These are phyloP conservation scores for Eudyptes chrysolophus DNA, from an alignment of 2,113 vertebrate species.

Conservation along the genomic window DNA sequence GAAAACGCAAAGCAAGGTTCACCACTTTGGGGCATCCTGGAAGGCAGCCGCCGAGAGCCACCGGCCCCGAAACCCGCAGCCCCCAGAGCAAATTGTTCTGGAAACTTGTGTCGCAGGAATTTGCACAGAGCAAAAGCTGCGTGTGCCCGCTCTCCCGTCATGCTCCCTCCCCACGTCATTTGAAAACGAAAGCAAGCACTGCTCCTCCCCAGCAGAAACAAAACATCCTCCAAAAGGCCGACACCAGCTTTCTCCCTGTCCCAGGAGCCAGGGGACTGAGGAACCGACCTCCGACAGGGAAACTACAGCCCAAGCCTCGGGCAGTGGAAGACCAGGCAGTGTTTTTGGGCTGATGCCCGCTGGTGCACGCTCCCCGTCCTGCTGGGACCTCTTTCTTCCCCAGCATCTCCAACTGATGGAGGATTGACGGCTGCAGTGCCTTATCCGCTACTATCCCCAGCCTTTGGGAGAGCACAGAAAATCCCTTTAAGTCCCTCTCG, in stretches of 20 bases:
- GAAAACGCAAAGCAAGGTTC: background rate
- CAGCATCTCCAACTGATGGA: background rate
- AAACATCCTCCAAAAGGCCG: background rate
- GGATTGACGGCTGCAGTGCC: background rate
- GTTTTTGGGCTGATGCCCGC: background rate
- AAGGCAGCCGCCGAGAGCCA: background rate
- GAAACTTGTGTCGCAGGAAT: rapidly evolving
- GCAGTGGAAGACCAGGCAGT: background rate
- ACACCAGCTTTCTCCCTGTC: background rate
- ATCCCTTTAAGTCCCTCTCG: constrained; percentile 34
- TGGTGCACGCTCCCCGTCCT: background rate
- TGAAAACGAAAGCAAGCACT: background rate
- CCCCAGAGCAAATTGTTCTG: background rate
- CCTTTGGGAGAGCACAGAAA: constrained; percentile 35
- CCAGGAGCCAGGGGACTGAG: background rate
- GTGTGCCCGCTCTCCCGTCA: rapidly evolving
- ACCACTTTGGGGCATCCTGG: background rate
- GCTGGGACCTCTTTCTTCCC: background rate
- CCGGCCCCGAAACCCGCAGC: rapidly evolving
- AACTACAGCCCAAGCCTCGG: background rate
- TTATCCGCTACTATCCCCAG: background rate
- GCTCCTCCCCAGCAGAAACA: background rate
- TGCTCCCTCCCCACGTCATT: rapidly evolving
- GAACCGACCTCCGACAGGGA: rapidly evolving
- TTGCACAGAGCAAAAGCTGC: rapidly evolving